These are phyloP conservation scores for Smittia sp. DNA, from an alignment of 2,888 invertebrate species.

Conservation along the genomic window DNA sequence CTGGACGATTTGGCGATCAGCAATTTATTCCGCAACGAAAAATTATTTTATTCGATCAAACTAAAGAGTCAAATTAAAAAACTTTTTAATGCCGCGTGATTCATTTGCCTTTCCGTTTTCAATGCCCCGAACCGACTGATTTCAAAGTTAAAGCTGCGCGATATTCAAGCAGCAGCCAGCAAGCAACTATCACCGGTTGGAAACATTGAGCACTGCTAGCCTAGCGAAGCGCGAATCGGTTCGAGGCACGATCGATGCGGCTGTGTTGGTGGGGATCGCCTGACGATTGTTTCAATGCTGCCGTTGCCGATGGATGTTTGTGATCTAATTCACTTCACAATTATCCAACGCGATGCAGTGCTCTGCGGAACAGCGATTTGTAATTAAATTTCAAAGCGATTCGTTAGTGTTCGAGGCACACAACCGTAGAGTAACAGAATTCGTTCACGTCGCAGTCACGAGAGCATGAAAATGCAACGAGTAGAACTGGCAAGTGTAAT, in stretches of 20 bases:
- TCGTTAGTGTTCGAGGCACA: background rate
- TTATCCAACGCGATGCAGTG: background rate
- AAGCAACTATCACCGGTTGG: background rate
- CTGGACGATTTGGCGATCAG: background rate
- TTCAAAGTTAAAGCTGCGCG: constrained; percentile 24
- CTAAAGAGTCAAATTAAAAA: background rate
- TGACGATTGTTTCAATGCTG: constrained; percentile 8
- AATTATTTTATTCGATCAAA: background rate
- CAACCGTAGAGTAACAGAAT: background rate
- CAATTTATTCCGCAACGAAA: background rate
- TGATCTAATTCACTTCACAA: background rate
- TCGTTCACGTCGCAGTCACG: background rate
- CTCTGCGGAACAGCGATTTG: background rate
- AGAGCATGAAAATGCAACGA: constrained; percentile 23
- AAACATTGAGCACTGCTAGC: background rate
- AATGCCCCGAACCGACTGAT: constrained; percentile 38
- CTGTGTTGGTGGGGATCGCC: background rate
- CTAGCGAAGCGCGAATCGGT: background rate
- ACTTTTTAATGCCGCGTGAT: constrained; percentile 10
- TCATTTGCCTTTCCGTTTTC: constrained; percentile 33
- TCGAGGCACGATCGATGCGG: background rate
- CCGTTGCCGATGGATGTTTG: background rate
- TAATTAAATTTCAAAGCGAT: background rate
- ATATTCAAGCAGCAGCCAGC: background rate
- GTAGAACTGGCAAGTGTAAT: background rate